Percentiles rank a stretch among this genome's conserved stretches.
Conservation (phyloP, 2,888 invertebrate genomes). For the Drosophila hamatofila region DNA sequence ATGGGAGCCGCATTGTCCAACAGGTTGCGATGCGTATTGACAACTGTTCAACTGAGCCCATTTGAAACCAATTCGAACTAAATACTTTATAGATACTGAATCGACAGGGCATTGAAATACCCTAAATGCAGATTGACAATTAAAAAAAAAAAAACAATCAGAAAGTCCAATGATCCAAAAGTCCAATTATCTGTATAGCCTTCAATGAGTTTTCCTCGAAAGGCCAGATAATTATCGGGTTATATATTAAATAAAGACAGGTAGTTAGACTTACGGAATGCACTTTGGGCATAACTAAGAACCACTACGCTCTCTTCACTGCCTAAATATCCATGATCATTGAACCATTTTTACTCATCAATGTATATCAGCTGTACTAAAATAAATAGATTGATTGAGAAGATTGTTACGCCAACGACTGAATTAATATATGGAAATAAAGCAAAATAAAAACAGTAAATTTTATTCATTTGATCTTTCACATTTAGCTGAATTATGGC, state of each 20-base stretch:
- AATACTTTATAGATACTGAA: background rate
- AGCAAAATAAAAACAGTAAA: background rate
- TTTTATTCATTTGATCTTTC: too few species aligned
- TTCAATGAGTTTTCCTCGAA: too few species aligned
- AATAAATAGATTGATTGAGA: background rate
- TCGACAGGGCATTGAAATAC: background rate
- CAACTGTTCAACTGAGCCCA: background rate
- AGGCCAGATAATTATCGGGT: background rate
- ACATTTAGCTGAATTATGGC: too few species aligned
- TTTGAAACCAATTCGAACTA: background rate
- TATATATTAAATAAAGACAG: background rate
- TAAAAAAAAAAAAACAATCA: too few species aligned
- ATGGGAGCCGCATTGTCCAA: constrained; percentile 1
- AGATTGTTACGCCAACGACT: background rate
- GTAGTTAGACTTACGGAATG: background rate
- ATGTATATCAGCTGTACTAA: background rate
- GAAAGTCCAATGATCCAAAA: too few species aligned
- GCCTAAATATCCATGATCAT: background rate
- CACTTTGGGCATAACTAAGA: too few species aligned
- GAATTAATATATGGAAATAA: background rate
- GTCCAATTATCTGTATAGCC: background rate
- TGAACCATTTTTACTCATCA: background rate
- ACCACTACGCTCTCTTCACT: too few species aligned
- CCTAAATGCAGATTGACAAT: background rate
- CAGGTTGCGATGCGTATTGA: background rate